Base-by-base conservation (phyloP, 2,113 vertebrate genomes). In the Smithornis capensis region DNA sequence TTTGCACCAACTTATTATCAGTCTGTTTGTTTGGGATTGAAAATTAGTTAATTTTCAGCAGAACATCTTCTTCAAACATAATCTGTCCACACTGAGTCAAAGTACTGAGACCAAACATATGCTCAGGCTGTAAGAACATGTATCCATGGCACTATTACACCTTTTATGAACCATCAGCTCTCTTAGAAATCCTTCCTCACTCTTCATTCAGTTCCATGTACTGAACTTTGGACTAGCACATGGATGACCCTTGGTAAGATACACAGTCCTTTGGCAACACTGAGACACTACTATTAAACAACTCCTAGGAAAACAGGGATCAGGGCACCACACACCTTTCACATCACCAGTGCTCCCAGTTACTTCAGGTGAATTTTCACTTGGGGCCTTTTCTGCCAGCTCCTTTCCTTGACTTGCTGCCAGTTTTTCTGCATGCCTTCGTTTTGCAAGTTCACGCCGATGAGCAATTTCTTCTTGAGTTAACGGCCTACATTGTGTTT, bases 391-490 rank as follows among this genome's bases (percentile, higher is more conserved):
- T 76, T 93, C 97, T 13, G 62, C 24, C 12, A 90, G 75, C 12
- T 97, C 97, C 78, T 95, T 83, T 9, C 74, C 94, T 94, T 98
- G 98, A 62, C 49, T 95, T 18, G 97, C 97, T 19, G 98, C 97
- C 89, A 99, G 60, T 95, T 96, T 99, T 77, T 99, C 98, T 1
- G 99, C 98, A 3, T 99, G 99, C 83, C 98, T 98, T 92, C 70
- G 98, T 69, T 99, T 97, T 0, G 98, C 99, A 38, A 97, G 76
- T 28, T 99, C 99, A 11, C 98, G 97, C 38, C 99, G 98, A 94
- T 98, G 97, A 31, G 97, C 94, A 33, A 99, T 98, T 97, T 99
- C 99, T 80, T 99, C 99, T 83, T 98, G 98, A 52, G 98, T 99
- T 97, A 99, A 96, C 9, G 98, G 98, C 92, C 99, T 99, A 75